Evolutionary conservation across 2,888 invertebrate genomes (phyloP).

Genomic region (Dorcus parallelipipedus): DNA sequence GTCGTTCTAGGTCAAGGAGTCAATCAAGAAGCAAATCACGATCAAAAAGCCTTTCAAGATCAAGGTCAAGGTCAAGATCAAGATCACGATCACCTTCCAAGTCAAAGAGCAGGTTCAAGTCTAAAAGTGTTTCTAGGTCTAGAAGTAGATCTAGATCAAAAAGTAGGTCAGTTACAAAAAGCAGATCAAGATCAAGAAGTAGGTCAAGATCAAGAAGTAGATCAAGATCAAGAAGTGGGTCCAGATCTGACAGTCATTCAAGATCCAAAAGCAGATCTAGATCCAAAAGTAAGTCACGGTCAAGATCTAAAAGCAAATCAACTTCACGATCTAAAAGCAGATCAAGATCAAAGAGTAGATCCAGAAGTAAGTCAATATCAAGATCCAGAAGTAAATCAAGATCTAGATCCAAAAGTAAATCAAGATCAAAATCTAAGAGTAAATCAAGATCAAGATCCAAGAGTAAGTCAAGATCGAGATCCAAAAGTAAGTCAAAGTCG

Average conservation of each 20-base stretch:
- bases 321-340: slow-evolving; percentile 25
- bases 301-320: slow-evolving; percentile 41
- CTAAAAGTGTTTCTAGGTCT: slow-evolving; percentile 42
- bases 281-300: slow-evolving; percentile 46
- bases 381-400: slow-evolving; percentile 40
- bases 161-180: slow-evolving; percentile 37
- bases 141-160: slow-evolving; percentile 35
- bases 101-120: slow-evolving; percentile 22
- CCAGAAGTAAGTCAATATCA: slow-evolving; percentile 31
- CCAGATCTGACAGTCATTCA: slow-evolving; percentile 41
- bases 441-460: slow-evolving; percentile 32
- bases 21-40: slow-evolving; percentile 48
- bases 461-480: slow-evolving; percentile 36
- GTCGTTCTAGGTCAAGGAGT: slow-evolving; percentile 46
- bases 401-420: slow-evolving; percentile 33
- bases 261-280: slow-evolving; percentile 42
- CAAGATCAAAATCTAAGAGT: slow-evolving; percentile 31
- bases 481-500: slow-evolving; percentile 49
- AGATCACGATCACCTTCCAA: slow-evolving; percentile 37
- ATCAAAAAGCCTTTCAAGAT: slow-evolving; percentile 37
- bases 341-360: slow-evolving; percentile 23
- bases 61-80: slow-evolving; percentile 35
- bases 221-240: slow-evolving; percentile 48
- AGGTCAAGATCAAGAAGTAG: slow-evolving; percentile 40
- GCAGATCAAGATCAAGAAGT: slow-evolving; percentile 45